Evolutionary conservation across 2,888 invertebrate species (phyloP).

Genomic region (Helicoverpa assulta): DNA sequence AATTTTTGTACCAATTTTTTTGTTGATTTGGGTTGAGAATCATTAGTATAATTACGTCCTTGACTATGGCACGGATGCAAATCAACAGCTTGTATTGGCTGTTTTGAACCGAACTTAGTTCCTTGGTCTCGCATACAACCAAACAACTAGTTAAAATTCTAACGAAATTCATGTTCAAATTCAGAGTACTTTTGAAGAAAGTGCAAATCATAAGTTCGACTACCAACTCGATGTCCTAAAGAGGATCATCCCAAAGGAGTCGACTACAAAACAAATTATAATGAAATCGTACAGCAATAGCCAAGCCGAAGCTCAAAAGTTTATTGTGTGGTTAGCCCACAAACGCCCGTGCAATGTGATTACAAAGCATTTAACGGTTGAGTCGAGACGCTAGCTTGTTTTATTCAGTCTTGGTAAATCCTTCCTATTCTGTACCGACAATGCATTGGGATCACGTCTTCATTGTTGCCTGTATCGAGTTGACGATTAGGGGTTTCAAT

Average conservation of each 20-base stretch:
- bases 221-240: conserved; percentile 40
- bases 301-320: conserved; percentile 65
- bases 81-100: no score
- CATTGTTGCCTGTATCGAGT: conserved; percentile 83
- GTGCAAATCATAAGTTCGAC: conserved; percentile 34
- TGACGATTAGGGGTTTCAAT: conserved; percentile 84
- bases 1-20: no score
- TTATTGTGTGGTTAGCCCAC: conserved; percentile 69
- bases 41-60: no score
- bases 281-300: conserved; percentile 51
- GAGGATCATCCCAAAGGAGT: conserved; percentile 42
- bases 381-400: conserved; percentile 80
- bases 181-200: no score
- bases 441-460: conserved; percentile 79
- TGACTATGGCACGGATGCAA: no score
- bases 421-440: conserved; percentile 84
- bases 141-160: no score
- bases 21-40: no score
- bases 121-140: no score
- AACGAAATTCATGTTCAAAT: no score
- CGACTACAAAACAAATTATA: conserved; percentile 58
- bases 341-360: conserved; percentile 76
- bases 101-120: no score
- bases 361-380: conserved; percentile 80
- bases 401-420: conserved; percentile 84